A percentile compares a stretch with the other conserved stretches of the same genome.
These are phyloP conservation scores for Tetragnatha montana DNA, from an alignment of 2,888 invertebrate genomes.

Conservation along the genomic window DNA sequence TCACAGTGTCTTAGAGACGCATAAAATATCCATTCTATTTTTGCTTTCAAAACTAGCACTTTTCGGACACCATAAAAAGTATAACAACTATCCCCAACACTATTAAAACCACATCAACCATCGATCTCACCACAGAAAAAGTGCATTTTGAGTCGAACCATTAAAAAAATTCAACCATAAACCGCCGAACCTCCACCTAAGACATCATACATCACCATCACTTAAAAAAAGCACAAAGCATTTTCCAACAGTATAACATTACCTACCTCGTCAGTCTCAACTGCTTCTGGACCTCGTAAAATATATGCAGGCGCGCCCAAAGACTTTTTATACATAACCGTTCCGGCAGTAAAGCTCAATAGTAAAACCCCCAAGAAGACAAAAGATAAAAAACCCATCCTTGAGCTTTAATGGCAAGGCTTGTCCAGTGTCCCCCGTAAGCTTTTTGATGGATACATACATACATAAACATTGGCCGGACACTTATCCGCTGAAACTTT, in stretches of 20 bases:
- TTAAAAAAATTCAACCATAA: conserved; percentile 12
- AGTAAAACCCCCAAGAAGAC: background rate
- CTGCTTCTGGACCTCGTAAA: conserved; percentile 43
- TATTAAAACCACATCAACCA: background rate
- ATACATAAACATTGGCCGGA: conserved; percentile 60
- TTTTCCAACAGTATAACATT: conserved; percentile 49
- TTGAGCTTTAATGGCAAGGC: conserved; percentile 43
- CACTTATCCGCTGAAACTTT: conserved; percentile 17
- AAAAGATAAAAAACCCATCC: conserved; percentile 12
- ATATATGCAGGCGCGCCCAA: conserved; percentile 60
- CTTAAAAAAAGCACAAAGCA: conserved; percentile 27
- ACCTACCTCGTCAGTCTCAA: conserved; percentile 49
- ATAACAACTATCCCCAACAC: background rate
- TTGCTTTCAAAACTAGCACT: no score
- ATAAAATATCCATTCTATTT: no score
- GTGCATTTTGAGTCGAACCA: background rate
- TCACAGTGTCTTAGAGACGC: no score
- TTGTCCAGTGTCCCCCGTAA: conserved; percentile 35
- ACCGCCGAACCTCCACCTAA: conserved; percentile 38
- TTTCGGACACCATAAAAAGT: no score
- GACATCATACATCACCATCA: conserved; percentile 55
- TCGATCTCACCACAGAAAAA: background rate
- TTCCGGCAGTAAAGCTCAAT: conserved; percentile 19
- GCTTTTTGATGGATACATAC: conserved; percentile 63
- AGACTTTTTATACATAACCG: conserved; percentile 18